phyloP scores from a whole-genome alignment of 2,113 vertebrate genomes.

The Capreolus pygargus region DNA sequence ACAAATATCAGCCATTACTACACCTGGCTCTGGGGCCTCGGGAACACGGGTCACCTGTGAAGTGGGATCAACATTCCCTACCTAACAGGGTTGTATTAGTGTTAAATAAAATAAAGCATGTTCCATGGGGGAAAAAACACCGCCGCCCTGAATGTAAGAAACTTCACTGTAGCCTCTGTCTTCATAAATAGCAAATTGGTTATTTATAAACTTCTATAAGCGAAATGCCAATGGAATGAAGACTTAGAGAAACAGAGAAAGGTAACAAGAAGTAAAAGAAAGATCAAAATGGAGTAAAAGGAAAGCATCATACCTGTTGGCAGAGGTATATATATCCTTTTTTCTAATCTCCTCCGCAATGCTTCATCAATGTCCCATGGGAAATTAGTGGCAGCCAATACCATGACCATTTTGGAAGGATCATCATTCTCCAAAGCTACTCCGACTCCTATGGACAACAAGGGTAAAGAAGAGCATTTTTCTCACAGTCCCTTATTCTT shows the following conservation, averaged over 20 bases:
- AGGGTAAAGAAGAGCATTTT: not conserved
- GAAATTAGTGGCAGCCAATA: constrained; percentile 88
- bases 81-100: not conserved
- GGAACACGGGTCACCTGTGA: not conserved
- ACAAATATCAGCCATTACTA: not conserved
- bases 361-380: constrained; percentile 90
- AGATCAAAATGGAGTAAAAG: not conserved
- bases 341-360: constrained; percentile 85
- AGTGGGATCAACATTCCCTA: not conserved
- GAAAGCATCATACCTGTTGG: constrained; percentile 81
- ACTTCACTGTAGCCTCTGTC: not conserved
- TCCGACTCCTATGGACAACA: constrained; percentile 81
- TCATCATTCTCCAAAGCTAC: constrained; percentile 87
- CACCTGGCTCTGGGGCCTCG: not conserved
- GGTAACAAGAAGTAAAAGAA: not conserved
- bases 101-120: not conserved
- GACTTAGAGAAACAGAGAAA: not conserved
- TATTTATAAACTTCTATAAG: not conserved
- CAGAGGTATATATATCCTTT: constrained; percentile 88
- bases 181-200: not conserved
- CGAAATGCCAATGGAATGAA: not conserved
- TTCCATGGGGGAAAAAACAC: not conserved
- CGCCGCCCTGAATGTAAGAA: constrained; percentile 53
- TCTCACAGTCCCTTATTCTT: not conserved
- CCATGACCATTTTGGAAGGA: constrained; percentile 89